These are phyloP conservation scores for Hipposideros armiger DNA, from an alignment of 2,113 vertebrate species.

Conservation along the genomic window DNA sequence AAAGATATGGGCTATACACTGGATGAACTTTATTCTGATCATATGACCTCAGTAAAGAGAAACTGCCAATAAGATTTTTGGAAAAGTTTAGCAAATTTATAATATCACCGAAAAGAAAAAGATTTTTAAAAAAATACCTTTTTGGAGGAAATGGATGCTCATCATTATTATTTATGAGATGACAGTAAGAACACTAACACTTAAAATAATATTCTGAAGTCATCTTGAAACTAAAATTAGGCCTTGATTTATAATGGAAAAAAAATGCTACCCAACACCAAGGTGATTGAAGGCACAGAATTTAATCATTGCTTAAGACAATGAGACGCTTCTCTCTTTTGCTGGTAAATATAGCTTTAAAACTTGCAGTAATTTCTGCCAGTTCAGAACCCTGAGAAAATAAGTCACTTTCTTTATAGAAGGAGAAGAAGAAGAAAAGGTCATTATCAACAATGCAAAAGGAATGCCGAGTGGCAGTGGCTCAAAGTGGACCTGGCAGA, in stretches of 20 bases:
- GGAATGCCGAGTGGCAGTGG: constrained; percentile 32
- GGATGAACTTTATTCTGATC: background rate
- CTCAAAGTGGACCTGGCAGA: constrained; percentile 25
- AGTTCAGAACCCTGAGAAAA: constrained; percentile 65
- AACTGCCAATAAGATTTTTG: background rate
- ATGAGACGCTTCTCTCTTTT: constrained; percentile 25
- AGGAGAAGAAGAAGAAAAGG: background rate
- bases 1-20: background rate
- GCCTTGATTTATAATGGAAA: constrained; percentile 41
- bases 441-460: background rate
- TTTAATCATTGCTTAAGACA: constrained; percentile 59
- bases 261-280: constrained; percentile 22
- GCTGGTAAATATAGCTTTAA: constrained; percentile 56
- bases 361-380: constrained; percentile 59
- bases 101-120: background rate
- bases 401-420: constrained; percentile 38
- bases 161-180: constrained; percentile 65
- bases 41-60: constrained; percentile 36
- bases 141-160: background rate
- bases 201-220: constrained; percentile 75
- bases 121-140: background rate
- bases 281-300: constrained; percentile 31
- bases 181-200: constrained; percentile 46
- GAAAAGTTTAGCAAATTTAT: constrained; percentile 60
- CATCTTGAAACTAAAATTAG: constrained; percentile 62